Evolutionary conservation across 2,797 vertebrate species (phyloP).

Genomic region (Syngnathus acus): DNA sequence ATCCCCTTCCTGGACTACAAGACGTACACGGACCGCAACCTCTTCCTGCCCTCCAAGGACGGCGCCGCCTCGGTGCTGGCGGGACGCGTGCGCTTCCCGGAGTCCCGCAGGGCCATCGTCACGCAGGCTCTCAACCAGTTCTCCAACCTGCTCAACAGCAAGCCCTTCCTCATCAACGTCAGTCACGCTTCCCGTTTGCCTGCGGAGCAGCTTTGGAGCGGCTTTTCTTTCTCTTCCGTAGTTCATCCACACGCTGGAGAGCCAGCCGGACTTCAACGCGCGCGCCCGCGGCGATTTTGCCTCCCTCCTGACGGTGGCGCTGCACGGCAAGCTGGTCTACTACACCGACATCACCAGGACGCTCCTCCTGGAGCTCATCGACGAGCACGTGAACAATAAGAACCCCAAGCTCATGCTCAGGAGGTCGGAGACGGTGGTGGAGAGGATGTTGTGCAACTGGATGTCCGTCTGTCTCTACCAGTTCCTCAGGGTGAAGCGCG

Average conservation of each 20-base stretch:
- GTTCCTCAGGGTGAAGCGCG: constrained; percentile 82
- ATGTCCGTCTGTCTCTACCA: constrained; percentile 99
- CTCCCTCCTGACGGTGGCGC: constrained; percentile 89
- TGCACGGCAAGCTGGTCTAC: constrained; percentile 95
- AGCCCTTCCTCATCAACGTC: constrained; percentile 94
- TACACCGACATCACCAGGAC: constrained; percentile 97
- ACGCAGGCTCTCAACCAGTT: constrained; percentile 91
- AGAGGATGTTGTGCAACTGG: constrained; percentile 98
- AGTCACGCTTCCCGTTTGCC: constrained; percentile 6
- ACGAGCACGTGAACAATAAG: constrained; percentile 87
- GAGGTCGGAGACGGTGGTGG: constrained; percentile 93
- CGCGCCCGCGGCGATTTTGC: constrained; percentile 88
- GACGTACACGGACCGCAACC: constrained; percentile 89
- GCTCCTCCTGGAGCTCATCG: constrained; percentile 89
- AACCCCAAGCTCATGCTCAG: constrained; percentile 96
- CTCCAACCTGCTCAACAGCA: constrained; percentile 95
- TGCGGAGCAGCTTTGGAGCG: too few relatives aligned
- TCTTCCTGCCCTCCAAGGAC: constrained; percentile 92
- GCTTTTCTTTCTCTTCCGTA: constrained; percentile 27
- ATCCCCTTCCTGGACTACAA: constrained; percentile 95
- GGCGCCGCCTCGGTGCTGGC: constrained; percentile 86
- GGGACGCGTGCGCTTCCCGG: constrained; percentile 83
- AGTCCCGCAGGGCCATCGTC: constrained; percentile 75
- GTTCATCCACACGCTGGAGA: constrained; percentile 94
- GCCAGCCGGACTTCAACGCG: constrained; percentile 87